A percentile compares a stretch with the other conserved stretches of the same genome.
phyloP scores from a whole-genome alignment of 1,140 invertebrate species.

The Popillia japonica region DNA sequence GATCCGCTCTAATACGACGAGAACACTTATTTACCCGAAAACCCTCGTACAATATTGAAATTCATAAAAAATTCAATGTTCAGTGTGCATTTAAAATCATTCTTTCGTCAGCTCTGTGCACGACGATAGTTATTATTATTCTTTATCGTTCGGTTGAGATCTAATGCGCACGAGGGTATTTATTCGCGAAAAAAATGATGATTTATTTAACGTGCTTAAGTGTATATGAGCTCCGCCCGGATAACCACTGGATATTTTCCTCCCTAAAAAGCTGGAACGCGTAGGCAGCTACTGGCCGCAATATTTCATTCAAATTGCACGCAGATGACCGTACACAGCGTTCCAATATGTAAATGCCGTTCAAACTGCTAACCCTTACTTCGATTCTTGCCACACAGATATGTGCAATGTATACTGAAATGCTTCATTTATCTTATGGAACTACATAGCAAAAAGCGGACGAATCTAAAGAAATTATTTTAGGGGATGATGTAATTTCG shows the following conservation, averaged over 20 bases:
- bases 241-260: conserved; percentile 19
- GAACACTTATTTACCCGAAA: too few relatives aligned
- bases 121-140: too few relatives aligned
- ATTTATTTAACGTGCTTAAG: conserved; percentile 31
- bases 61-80: too few relatives aligned
- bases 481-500: too few relatives aligned
- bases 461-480: conserved; percentile 15
- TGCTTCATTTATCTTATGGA: conserved; percentile 57
- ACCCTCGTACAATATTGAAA: too few relatives aligned
- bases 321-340: conserved; percentile 57
- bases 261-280: conserved; percentile 6
- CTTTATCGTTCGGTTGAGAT: too few relatives aligned
- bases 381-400: conserved; percentile 40
- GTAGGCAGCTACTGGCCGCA: neutral
- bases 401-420: too few relatives aligned
- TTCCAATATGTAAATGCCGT: conserved; percentile 56
- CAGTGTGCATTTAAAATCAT: too few relatives aligned
- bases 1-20: too few relatives aligned
- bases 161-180: too few relatives aligned
- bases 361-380: conserved; percentile 50
- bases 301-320: conserved; percentile 57
- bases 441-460: neutral
- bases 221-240: too few relatives aligned
- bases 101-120: too few relatives aligned
- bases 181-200: conserved; percentile 15